Percentiles rank a stretch among this genome's conserved stretches.
phyloP scores from a whole-genome alignment of 2,797 vertebrate species.

The Hipposideros larvatus region DNA sequence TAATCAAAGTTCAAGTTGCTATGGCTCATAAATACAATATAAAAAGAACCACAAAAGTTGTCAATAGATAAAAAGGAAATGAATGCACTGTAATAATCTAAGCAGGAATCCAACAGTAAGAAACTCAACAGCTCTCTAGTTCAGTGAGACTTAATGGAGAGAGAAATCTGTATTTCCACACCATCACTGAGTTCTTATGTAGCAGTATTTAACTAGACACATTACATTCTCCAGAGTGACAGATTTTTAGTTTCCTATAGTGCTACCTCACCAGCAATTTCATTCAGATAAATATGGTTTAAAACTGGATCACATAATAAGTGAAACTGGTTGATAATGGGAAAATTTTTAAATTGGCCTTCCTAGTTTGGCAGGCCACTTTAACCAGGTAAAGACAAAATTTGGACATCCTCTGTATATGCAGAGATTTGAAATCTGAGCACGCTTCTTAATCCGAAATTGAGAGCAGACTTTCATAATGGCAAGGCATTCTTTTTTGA shows the following conservation, averaged over 20 bases:
- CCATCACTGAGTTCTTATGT: neutral
- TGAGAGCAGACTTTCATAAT: neutral
- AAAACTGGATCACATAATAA: neutral
- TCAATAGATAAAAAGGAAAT: constrained; percentile 3
- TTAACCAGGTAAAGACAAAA: neutral
- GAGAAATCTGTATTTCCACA: neutral
- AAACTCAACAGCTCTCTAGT: neutral
- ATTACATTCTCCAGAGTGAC: neutral
- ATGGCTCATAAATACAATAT: neutral
- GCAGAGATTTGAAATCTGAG: neutral
- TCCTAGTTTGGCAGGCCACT: constrained; percentile 38
- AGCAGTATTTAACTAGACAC: neutral
- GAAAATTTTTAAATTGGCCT: neutral
- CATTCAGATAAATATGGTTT: neutral
- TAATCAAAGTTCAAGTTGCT: neutral
- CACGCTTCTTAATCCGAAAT: neutral
- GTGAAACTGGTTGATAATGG: neutral
- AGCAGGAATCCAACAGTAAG: neutral
- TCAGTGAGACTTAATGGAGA: neutral
- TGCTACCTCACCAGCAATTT: neutral
- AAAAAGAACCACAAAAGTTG: neutral
- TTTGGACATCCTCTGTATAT: neutral
- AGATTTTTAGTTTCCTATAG: neutral
- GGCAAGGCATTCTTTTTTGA: neutral
- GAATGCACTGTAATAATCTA: neutral